phyloP scores from a whole-genome alignment of 2,113 vertebrate species.

The Deroptyus accipitrinus region DNA sequence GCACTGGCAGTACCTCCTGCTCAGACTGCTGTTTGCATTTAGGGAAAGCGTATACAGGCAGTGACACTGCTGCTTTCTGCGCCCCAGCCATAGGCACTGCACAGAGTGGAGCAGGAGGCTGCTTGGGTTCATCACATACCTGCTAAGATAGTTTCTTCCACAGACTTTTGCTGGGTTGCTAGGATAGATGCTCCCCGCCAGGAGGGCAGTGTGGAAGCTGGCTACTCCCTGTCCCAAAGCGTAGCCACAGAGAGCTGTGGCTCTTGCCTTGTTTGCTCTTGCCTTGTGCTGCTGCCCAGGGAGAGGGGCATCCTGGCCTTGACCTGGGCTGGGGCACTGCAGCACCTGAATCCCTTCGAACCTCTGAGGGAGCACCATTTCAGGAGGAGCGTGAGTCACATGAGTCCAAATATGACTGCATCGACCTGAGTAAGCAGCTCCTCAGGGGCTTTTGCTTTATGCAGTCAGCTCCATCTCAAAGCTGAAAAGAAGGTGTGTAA shows the following conservation, averaged over 20 bases:
- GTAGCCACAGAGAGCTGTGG: fast-evolving
- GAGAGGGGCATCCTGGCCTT: background rate
- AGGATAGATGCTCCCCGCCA: fast-evolving
- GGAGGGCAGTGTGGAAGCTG: background rate
- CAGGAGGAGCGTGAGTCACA: background rate
- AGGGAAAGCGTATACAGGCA: background rate
- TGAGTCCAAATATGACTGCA: background rate
- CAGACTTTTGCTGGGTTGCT: background rate
- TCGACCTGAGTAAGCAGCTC: background rate
- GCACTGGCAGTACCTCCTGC: background rate
- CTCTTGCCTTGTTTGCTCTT: background rate
- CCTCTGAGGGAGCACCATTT: fast-evolving
- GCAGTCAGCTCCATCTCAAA: background rate
- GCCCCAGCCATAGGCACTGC: background rate
- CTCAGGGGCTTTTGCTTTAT: background rate
- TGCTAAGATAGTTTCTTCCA: background rate
- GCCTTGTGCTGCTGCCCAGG: background rate
- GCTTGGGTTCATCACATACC: fast-evolving
- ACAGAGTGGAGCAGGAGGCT: background rate
- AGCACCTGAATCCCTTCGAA: fast-evolving
- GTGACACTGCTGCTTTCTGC: background rate
- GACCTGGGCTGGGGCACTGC: background rate
- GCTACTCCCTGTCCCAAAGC: background rate
- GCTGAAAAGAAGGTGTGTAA: background rate
- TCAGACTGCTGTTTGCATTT: background rate